A percentile compares a stretch with the other conserved stretches of the same genome.
Evolutionary conservation across 2,888 invertebrate genomes (phyloP).

Genomic region (Chloroclysta siterata): DNA sequence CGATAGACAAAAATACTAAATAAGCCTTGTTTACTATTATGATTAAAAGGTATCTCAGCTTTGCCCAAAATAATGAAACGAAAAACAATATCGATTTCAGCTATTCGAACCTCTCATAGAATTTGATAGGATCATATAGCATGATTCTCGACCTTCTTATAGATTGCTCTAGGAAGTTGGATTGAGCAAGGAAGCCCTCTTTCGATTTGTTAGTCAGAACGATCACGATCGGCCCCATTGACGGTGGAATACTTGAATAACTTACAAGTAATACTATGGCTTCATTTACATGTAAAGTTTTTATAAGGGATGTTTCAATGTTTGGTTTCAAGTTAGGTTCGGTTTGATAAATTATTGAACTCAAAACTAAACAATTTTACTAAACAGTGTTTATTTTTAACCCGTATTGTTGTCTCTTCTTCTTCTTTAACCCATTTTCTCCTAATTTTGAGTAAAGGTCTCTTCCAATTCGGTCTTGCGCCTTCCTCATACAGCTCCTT

Average conservation of each 20-base stretch:
- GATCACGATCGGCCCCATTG: constrained; percentile 55
- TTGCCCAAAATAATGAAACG: too few species aligned
- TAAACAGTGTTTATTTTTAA: background rate
- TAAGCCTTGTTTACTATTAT: too few species aligned
- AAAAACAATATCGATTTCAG: constrained; percentile 35
- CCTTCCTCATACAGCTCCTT: too few species aligned
- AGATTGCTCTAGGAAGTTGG: constrained; percentile 51
- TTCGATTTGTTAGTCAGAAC: constrained; percentile 62
- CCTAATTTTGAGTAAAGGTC: too few species aligned
- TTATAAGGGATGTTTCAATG: constrained; percentile 34
- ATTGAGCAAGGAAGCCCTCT: constrained; percentile 56
- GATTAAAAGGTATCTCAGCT: too few species aligned
- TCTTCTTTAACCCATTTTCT: too few species aligned
- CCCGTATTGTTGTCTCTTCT: too few species aligned
- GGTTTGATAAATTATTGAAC: background rate
- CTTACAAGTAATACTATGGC: constrained; percentile 47
- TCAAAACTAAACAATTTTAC: background rate
- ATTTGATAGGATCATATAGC: constrained; percentile 40
- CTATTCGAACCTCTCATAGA: constrained; percentile 47
- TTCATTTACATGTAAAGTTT: constrained; percentile 43
- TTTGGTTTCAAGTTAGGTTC: constrained; percentile 14
- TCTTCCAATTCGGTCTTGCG: too few species aligned
- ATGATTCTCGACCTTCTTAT: constrained; percentile 47
- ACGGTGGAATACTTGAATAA: constrained; percentile 60
- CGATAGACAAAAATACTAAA: too few species aligned